Base-by-base conservation (phyloP, 2,113 vertebrate species). In the Thymallus thymallus region DNA sequence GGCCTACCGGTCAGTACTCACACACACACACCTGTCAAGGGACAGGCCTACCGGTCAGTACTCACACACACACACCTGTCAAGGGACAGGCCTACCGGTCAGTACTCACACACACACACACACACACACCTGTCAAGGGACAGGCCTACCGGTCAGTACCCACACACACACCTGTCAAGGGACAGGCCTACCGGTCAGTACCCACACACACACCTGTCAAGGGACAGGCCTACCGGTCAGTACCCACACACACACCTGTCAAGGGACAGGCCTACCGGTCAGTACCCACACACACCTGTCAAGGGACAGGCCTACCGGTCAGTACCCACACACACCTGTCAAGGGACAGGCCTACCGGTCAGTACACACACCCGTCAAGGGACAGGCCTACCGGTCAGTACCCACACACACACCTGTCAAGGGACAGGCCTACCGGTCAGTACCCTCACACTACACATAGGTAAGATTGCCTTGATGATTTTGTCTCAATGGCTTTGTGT, bases 371-470 rank as follows among this genome's bases (percentile, higher is more conserved):
- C 97, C 98, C 0, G 83, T 84, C 68, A 94, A 84, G 68, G 98
- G 98, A 1, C 96, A 99, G 80, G 98, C 92, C 13, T 98, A 95
- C 91, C 94, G 97, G 98, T 98, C 77, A 87, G 93, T 65, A 2
- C 10, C 35, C 64, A 41, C 1, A 45, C 65, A 67, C 61, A 29
- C 63, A 35, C 62, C 12, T 60, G 16, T 13, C 46, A 12, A 48
- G 46, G 98, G 98, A 1, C 96, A 99, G 80, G 98, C 92, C 12
- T 98, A 95, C 91, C 94, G 97, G 97, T 98, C 77, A 87, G 93
- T 64, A 1, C 7, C 30, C 10, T 45, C 16, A 32, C 61, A 30
- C 29, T 30, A 30, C 30, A 35, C 32, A 35, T 7, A 35, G 7
- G 35, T 7, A 35, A 35, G 35, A 35, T 41, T 46, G 1, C 45